These are phyloP conservation scores for Hydractinia symbiolongicarpus DNA, from an alignment of 30 jellyfish, hydroid and myxozoan species.

Conservation along the genomic window DNA sequence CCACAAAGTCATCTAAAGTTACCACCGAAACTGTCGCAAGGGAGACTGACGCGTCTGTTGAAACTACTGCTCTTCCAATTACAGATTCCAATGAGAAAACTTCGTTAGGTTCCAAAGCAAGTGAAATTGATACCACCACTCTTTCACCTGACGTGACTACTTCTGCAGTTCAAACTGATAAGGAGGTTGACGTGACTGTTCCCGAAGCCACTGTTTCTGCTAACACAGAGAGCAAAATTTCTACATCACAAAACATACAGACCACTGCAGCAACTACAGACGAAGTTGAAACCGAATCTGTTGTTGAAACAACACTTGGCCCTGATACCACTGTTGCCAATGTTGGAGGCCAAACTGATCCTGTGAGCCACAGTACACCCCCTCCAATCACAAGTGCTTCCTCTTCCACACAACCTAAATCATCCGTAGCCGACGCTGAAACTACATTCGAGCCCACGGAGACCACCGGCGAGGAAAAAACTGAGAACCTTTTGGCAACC, in stretches of 20 bases:
- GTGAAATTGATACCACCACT: background rate
- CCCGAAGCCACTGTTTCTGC: background rate
- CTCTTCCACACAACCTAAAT: background rate
- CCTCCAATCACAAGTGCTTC: background rate
- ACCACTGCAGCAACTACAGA: background rate
- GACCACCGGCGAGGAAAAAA: constrained; percentile 4
- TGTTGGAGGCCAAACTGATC: background rate
- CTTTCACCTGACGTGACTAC: background rate
- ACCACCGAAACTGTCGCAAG: constrained; percentile 11
- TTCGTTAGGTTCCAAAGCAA: background rate
- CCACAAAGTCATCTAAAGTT: background rate
- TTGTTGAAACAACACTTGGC: background rate
- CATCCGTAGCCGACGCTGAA: background rate
- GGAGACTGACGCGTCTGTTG: constrained; percentile 10
- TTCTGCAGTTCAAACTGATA: background rate
- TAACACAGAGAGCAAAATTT: background rate
- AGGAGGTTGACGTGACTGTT: background rate
- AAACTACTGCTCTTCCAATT: constrained; percentile 17
- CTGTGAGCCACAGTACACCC: background rate
- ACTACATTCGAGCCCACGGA: background rate
- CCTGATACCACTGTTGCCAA: constrained; percentile 1
- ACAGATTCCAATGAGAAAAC: background rate
- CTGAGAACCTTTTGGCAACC: background rate
- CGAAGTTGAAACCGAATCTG: background rate
- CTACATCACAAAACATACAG: background rate